Percentiles rank a stretch among this genome's conserved stretches.
Evolutionary conservation across 2,797 vertebrate species (phyloP).

Genomic region (Erithacus rubecula): DNA sequence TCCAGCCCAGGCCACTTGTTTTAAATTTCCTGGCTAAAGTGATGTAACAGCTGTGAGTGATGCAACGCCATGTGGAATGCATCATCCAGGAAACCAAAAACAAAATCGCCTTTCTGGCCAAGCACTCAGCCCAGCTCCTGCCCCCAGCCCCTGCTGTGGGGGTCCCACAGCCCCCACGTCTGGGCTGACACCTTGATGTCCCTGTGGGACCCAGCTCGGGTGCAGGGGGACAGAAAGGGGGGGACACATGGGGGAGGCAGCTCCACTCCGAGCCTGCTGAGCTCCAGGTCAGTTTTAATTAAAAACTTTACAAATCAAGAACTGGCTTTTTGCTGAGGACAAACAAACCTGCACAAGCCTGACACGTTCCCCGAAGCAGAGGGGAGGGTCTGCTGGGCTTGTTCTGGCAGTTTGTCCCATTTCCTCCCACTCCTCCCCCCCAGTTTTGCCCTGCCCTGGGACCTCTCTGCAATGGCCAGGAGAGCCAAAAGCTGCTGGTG

Average conservation of each 20-base stretch:
- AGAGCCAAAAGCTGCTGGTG: not conserved
- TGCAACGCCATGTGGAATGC: conserved; percentile 63
- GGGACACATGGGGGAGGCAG: not conserved
- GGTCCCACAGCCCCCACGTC: not conserved
- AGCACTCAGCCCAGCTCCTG: not conserved
- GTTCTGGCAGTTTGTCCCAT: not conserved
- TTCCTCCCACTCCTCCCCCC: not conserved
- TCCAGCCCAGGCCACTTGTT: conserved; percentile 62
- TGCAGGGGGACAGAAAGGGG: not conserved
- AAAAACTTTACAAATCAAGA: not conserved
- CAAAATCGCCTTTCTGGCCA: conserved; percentile 35
- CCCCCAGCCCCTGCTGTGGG: not conserved
- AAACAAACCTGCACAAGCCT: not conserved
- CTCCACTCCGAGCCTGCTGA: rapidly evolving
- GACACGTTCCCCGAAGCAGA: not conserved
- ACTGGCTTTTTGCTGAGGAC: not conserved
- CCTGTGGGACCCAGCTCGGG: rapidly evolving
- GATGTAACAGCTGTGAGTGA: conserved; percentile 70
- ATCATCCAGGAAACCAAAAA: conserved; percentile 52
- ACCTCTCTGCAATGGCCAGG: rapidly evolving
- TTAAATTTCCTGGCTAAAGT: conserved; percentile 69
- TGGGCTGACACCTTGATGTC: not conserved
- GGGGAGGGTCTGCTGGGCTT: not conserved
- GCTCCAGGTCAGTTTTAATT: not conserved
- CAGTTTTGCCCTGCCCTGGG: not conserved